phyloP scores from a whole-genome alignment of 2,797 vertebrate genomes.

The Esox lucius region DNA sequence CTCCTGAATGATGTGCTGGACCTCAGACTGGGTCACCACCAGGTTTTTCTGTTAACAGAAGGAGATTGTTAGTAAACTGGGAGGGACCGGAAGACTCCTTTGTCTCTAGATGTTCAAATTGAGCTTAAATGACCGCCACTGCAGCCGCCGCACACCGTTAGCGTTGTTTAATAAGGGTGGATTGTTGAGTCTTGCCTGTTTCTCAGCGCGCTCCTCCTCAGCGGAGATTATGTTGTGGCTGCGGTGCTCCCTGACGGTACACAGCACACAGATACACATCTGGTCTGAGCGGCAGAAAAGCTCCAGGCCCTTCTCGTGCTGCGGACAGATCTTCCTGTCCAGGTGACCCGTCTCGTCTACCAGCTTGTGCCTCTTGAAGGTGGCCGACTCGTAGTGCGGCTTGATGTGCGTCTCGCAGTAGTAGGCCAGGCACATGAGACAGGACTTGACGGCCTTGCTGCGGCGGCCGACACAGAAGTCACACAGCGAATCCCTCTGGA shows the following conservation, averaged over 20 bases:
- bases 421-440: slow-evolving; percentile 79
- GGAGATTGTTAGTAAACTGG: neutral
- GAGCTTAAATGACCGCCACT: neutral
- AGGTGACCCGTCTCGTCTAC: slow-evolving; percentile 81
- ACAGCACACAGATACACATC: slow-evolving; percentile 80
- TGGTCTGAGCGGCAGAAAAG: slow-evolving; percentile 82
- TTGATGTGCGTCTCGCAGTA: slow-evolving; percentile 80
- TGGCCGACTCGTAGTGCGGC: slow-evolving; percentile 79
- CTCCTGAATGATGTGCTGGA: slow-evolving; percentile 80
- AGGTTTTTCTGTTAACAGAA: slow-evolving; percentile 74
- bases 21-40: slow-evolving; percentile 76
- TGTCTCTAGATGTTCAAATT: neutral
- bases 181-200: slow-evolving; percentile 67
- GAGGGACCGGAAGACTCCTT: neutral
- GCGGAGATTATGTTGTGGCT: slow-evolving; percentile 76
- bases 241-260: slow-evolving; percentile 78
- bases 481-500: slow-evolving; percentile 76
- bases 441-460: slow-evolving; percentile 76
- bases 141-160: neutral
- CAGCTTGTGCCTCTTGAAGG: slow-evolving; percentile 81
- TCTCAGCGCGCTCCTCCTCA: slow-evolving; percentile 76
- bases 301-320: slow-evolving; percentile 80
- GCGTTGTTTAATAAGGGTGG: neutral
- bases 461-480: slow-evolving; percentile 79
- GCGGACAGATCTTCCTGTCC: slow-evolving; percentile 78